Base-by-base conservation (phyloP, 2,888 invertebrate genomes). In the Homarus gammarus region DNA sequence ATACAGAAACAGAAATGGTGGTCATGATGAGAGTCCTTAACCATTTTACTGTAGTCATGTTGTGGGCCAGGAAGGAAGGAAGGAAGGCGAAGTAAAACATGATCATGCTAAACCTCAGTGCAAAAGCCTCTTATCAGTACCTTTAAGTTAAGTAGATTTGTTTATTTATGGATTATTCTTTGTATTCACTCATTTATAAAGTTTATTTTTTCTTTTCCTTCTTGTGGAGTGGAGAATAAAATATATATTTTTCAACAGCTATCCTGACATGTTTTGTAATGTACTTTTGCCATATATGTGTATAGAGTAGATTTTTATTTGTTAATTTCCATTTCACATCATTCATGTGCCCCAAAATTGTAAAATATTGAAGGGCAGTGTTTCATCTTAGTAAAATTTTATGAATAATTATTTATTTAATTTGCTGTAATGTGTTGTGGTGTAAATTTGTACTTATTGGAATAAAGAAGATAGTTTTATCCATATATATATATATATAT, bases 131-230 rank as follows among this genome's bases (percentile, higher is more conserved):
- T 68, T 68, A 15, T 15, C n/a, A 27, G 31, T 31, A 31, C 31
- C 22, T 73, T 5, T 73, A 73, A 27, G 31, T 73, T 10, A 31
- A 15, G 31, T 73, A 73, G 22, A 73, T 73, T 27, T 73, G 31
- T 73, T n/a, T n/a, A n/a, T n/a, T n/a, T n/a, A 73, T 31, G 31
- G 22, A 73, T 73, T 27, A 27, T 27, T 73, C 6, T 31, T 27
- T 73, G 31, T 73, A 73, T 73, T 27, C 31, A 8, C 31, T 27
- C 5, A 73, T 73, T 27, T 73, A 73, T 73, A 73, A 27, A 73
- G 22, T 6, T 73, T 27, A n/a, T n/a, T n/a, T n/a, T n/a, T 73
- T 27, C 18, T 5, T 68, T 27, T 68, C 5, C 31, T 27, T 68
- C 8, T 68, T 68, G 31, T 68, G 31, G n/a, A 68, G 8, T 68